Percentiles rank a stretch among this genome's conserved stretches.
phyloP scores from a whole-genome alignment of 2,888 invertebrate species.

The Hirtodrosophila histrioides region DNA sequence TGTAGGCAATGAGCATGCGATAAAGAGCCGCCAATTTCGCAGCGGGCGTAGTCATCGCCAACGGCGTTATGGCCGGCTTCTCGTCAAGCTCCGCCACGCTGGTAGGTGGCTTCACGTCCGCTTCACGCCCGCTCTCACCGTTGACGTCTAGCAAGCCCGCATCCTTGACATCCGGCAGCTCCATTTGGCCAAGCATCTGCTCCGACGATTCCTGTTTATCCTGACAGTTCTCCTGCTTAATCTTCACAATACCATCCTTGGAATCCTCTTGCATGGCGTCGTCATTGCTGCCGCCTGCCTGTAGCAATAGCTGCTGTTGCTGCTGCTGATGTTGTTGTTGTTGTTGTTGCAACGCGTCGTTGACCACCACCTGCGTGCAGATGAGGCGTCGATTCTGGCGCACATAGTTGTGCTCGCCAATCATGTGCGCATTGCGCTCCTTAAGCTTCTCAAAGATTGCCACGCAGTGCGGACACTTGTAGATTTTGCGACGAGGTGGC shows the following conservation, averaged over 20 bases:
- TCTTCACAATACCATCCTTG: slow-evolving; percentile 82
- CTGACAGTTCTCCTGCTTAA: slow-evolving; percentile 77
- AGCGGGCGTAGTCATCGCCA: slow-evolving; percentile 74
- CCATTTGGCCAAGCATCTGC: slow-evolving; percentile 62
- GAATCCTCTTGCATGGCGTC: slow-evolving; percentile 66
- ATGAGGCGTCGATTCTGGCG: slow-evolving; percentile 82
- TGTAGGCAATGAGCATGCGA: slow-evolving; percentile 83
- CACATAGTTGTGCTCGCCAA: slow-evolving; percentile 82
- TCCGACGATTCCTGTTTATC: slow-evolving; percentile 55
- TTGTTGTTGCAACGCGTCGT: slow-evolving; percentile 12
- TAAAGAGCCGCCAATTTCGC: slow-evolving; percentile 82
- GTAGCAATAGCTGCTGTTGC: slow-evolving; percentile 41
- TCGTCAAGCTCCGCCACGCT: slow-evolving; percentile 56
- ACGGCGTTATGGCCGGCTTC: slow-evolving; percentile 59
- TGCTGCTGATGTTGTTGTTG: slow-evolving; percentile 28
- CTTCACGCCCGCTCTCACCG: slow-evolving; percentile 31
- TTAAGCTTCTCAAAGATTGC: slow-evolving; percentile 81
- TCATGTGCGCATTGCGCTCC: slow-evolving; percentile 83
- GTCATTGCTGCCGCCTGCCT: slow-evolving; percentile 27
- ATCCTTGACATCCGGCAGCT: slow-evolving; percentile 74
- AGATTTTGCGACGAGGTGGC: slow-evolving; percentile 79
- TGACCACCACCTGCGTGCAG: slow-evolving; percentile 68
- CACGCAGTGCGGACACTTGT: slow-evolving; percentile 83
- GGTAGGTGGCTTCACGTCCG: slow-evolving; percentile 60
- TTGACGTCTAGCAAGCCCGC: slow-evolving; percentile 60